These are phyloP conservation scores for Amniataba percoides DNA, from an alignment of 2,797 vertebrate genomes.

Conservation along the genomic window DNA sequence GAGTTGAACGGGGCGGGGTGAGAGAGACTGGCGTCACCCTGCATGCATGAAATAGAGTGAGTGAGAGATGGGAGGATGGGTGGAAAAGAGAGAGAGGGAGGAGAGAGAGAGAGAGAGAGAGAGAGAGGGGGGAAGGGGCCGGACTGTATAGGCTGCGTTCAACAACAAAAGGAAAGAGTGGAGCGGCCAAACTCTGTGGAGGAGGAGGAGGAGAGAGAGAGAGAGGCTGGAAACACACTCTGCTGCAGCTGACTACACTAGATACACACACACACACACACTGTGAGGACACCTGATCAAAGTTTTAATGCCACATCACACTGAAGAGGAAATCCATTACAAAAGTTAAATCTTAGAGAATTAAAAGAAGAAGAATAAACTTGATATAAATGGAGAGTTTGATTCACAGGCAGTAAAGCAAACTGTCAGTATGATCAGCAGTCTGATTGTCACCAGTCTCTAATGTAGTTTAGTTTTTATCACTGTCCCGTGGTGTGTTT, in stretches of 20 bases:
- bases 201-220: conserved; percentile 42
- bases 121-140: conserved; percentile 57
- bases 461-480: not conserved
- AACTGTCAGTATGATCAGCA: not conserved
- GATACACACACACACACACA: no score
- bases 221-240: conserved; percentile 13
- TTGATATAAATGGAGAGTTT: not conserved
- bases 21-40: conserved; percentile 89
- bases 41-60: conserved; percentile 81
- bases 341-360: no score
- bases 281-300: no score
- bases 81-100: conserved; percentile 43
- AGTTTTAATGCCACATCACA: no score
- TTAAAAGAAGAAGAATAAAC: not conserved
- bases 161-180: conserved; percentile 80
- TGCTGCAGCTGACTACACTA: conserved; percentile 50
- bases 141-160: conserved; percentile 73
- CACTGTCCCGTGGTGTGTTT: not conserved
- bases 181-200: conserved; percentile 74
- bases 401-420: not conserved
- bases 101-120: conserved; percentile 60
- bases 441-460: not conserved
- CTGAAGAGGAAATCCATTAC: no score
- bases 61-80: conserved; percentile 71
- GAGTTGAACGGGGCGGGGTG: conserved; percentile 89